These are phyloP conservation scores for Lasioglossum morio DNA, from an alignment of 2,888 invertebrate genomes.

Conservation along the genomic window DNA sequence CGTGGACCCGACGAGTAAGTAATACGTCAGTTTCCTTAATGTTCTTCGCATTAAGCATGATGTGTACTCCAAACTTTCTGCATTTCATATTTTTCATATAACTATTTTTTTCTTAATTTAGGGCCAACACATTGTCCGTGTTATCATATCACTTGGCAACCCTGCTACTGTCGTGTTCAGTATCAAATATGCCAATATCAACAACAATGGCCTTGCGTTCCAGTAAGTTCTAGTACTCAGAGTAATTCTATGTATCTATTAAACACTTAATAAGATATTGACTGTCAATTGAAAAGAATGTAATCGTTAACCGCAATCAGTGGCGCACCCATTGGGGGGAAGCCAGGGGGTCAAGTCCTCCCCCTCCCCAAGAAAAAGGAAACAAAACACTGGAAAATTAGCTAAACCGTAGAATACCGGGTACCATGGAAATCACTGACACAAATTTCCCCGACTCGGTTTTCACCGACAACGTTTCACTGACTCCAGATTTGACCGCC, in stretches of 20 bases:
- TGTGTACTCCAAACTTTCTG: background rate
- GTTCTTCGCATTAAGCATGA: background rate
- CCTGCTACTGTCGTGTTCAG: slow-evolving; percentile 6
- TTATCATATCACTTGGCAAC: background rate
- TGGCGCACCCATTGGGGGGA: no score
- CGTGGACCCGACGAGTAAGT: slow-evolving; percentile 4
- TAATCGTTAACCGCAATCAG: no score
- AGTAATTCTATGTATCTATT: background rate
- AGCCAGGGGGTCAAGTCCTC: no score
- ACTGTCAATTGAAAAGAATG: background rate
- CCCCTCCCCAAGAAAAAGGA: no score
- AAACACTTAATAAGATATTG: no score
- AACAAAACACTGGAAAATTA: no score
- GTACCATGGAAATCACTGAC: no score
- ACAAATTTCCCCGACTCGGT: no score
- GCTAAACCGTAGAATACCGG: no score
- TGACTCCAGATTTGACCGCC: no score
- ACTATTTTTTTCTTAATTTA: background rate
- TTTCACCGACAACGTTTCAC: no score
- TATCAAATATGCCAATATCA: slow-evolving; percentile 32
- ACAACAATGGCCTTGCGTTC: slow-evolving; percentile 70
- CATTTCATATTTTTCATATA: background rate
- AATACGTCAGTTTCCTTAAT: background rate
- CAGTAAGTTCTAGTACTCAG: slow-evolving; percentile 7
- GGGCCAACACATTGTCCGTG: background rate